phyloP scores from a whole-genome alignment of 2,888 invertebrate species.

The Mycogona germanica region DNA sequence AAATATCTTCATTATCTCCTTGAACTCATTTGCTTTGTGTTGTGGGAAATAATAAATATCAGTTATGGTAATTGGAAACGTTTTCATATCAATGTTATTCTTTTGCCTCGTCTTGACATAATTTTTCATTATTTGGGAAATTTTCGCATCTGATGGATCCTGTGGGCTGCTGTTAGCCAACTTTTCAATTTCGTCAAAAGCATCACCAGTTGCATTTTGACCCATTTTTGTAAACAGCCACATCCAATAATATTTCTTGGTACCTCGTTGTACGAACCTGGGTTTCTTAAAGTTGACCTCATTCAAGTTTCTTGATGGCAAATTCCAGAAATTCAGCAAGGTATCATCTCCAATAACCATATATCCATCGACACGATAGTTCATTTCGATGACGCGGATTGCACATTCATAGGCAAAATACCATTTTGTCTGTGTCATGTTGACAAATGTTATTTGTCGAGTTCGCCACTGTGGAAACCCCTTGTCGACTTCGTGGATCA shows the following conservation, averaged over 20 bases:
- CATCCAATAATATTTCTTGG: neutral
- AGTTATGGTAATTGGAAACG: neutral
- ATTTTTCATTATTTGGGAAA: neutral
- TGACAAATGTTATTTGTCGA: slow-evolving; percentile 6
- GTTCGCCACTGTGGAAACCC: neutral
- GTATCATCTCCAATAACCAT: slow-evolving; percentile 16
- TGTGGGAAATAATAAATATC: neutral
- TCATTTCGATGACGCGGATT: slow-evolving; percentile 15
- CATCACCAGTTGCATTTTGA: neutral
- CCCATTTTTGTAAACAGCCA: neutral
- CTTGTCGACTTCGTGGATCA: neutral
- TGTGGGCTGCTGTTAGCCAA: neutral
- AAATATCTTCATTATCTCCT: slow-evolving; percentile 1
- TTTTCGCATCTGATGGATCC: too few relatives aligned
- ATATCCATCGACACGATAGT: slow-evolving; percentile 12
- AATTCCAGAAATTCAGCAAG: slow-evolving; percentile 12
- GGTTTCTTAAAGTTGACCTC: neutral
- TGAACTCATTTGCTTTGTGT: neutral
- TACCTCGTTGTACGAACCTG: neutral
- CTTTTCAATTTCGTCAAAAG: neutral
- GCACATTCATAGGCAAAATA: slow-evolving; percentile 15
- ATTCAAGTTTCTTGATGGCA: too few relatives aligned
- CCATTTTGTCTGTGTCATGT: neutral
- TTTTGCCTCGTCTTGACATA: neutral
- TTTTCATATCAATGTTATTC: neutral